These are phyloP conservation scores for Osmoderma eremita DNA, from an alignment of 2,888 invertebrate genomes.

Conservation along the genomic window DNA sequence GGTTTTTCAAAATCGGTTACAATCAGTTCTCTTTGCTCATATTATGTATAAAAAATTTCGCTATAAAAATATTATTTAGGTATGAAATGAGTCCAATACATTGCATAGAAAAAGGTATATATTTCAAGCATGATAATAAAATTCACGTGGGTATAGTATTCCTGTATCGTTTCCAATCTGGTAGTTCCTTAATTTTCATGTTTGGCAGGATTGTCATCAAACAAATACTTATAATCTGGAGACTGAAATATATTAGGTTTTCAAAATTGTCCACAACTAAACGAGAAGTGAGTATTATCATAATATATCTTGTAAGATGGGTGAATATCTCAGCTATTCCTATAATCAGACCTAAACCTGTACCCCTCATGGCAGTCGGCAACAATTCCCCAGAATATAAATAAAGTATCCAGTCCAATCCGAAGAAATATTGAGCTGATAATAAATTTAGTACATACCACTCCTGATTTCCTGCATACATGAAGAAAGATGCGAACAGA, in stretches of 20 bases:
- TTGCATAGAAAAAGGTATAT: too few relatives aligned
- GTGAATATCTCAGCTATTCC: neutral
- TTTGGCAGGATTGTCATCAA: constrained; percentile 15
- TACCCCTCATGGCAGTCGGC: constrained; percentile 12
- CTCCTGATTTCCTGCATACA: neutral
- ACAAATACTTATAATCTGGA: neutral
- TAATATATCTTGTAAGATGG: neutral
- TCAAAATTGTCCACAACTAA: neutral
- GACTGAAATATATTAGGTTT: neutral
- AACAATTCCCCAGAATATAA: constrained; percentile 11
- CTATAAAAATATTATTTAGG: too few relatives aligned
- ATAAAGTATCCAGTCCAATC: neutral
- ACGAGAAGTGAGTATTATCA: neutral
- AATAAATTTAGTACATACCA: constrained; percentile 18
- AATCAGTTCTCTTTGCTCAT: too few relatives aligned
- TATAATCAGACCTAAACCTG: neutral
- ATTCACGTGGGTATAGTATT: neutral
- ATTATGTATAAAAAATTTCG: too few relatives aligned
- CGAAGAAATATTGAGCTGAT: constrained; percentile 6
- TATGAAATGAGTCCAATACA: too few relatives aligned
- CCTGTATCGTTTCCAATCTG: constrained; percentile 32
- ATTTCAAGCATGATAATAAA: constrained; percentile 3
- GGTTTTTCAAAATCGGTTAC: too few relatives aligned
- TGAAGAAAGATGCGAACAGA: constrained; percentile 6
- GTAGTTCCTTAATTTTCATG: constrained; percentile 7